Evolutionary conservation across 2,113 vertebrate species (phyloP), one percentile per base, ranked within the genome.

Genomic region (Zosterops japonicus): DNA sequence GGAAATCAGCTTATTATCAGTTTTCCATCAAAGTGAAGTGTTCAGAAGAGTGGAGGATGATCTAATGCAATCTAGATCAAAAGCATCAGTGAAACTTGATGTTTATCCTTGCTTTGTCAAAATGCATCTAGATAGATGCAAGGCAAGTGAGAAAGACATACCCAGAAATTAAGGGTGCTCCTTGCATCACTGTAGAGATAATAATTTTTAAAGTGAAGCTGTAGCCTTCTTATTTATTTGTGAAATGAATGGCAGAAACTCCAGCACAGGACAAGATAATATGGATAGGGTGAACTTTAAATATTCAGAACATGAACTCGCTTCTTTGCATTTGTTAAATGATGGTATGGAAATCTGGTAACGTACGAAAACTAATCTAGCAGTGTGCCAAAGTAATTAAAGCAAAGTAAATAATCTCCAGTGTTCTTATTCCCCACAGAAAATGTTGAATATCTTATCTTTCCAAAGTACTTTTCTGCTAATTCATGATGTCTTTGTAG

Each of bases 391-490:
- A 96, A 97, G 97, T 98, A 98, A 98, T 98, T 98, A 98, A 96
- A 97, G 95, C 93, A 97, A 98, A 97, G 96, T 97, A 98, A 98
- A 98, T 98, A 98, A 98, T 98, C 97, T 97, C 95, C 90, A 96
- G 95, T 98, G 97, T 97, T 98, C 90, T 93, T 97, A 97, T 97
- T 98, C 97, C 97, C 97, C 57, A 85, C 79, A 97, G 97, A 97
- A 97, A 97, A 97, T 92, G 95, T 97, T 97, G 97, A 97, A 97
- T 98, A 95, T 97, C 95, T 98, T 98, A 97, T 98, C 97, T 97
- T 97, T 97, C 87, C 82, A 96, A 98, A 97, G 89, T 97, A 93
- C 64, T 95, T 97, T 98, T 96, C 68, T 83, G 81, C 90, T 96
- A 96, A 96, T 97, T 97, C 88, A 76, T 95, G 96, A 97, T 97